These are phyloP conservation scores for Alviniconcha strummeri DNA, from an alignment of 2,888 invertebrate species.

Conservation along the genomic window DNA sequence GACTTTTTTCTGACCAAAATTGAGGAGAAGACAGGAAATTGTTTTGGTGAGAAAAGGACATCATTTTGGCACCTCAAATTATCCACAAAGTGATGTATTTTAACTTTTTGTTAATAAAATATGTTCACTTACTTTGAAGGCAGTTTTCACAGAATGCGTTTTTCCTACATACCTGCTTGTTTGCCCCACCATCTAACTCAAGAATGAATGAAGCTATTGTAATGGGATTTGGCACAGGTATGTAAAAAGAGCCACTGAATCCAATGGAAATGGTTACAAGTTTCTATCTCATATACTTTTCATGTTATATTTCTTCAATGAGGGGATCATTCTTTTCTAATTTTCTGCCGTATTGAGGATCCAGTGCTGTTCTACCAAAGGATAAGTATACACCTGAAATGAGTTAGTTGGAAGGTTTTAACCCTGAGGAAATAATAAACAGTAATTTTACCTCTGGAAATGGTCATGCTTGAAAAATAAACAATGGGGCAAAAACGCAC, in stretches of 20 bases:
- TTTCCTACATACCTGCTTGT: background rate
- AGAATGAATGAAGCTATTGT: background rate
- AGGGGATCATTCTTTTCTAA: too few species aligned
- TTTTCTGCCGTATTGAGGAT: too few species aligned
- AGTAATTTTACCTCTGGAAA: too few species aligned
- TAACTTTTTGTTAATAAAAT: background rate
- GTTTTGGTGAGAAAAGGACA: too few species aligned
- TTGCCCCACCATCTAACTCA: background rate
- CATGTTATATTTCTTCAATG: background rate
- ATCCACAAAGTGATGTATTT: background rate
- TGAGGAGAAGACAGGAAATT: background rate
- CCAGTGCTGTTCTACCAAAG: too few species aligned
- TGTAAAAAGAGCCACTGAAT: background rate
- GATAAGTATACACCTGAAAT: too few species aligned
- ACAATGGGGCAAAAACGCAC: too few species aligned
- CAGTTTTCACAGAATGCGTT: background rate
- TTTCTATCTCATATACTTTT: background rate
- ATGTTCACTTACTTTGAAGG: background rate
- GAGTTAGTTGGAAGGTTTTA: too few species aligned
- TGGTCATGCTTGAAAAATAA: too few species aligned
- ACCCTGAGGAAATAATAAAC: too few species aligned
- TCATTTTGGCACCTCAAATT: background rate
- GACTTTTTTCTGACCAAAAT: background rate
- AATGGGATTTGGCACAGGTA: background rate
- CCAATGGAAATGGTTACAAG: background rate